Conservation (phyloP, 1,140 invertebrate species). For the Drosophila tani region DNA sequence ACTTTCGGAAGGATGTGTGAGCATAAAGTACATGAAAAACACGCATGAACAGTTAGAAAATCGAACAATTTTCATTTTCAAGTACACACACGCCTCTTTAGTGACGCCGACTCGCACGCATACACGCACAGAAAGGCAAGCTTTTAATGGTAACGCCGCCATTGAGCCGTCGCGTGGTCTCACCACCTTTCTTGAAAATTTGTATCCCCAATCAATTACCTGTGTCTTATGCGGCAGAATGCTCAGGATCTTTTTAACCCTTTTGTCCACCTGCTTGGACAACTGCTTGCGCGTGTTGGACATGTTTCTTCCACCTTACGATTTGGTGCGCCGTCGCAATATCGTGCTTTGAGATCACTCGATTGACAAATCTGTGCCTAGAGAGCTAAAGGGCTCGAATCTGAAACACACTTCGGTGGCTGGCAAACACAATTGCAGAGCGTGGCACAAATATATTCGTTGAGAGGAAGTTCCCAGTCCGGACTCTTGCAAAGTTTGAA, state of each 20-base stretch:
- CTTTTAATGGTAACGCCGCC: no score
- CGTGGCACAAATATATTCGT: slow-evolving; percentile 8
- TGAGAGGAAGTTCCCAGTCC: no score
- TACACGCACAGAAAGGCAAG: no score
- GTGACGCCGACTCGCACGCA: no score
- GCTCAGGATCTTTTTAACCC: slow-evolving; percentile 49
- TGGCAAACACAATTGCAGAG: background rate
- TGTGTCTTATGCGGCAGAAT: slow-evolving; percentile 50
- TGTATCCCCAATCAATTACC: slow-evolving; percentile 4
- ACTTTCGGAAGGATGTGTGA: no score
- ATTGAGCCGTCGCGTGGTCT: no score
- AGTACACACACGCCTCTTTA: no score
- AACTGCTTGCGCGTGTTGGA: slow-evolving; percentile 36
- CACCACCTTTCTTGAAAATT: no score
- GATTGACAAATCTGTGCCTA: background rate
- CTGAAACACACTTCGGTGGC: background rate
- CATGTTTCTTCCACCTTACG: slow-evolving; percentile 18
- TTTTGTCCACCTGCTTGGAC: slow-evolving; percentile 47
- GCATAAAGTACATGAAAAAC: no score
- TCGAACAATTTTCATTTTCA: no score
- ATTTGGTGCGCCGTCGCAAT: slow-evolving; percentile 14
- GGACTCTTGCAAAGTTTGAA: no score
- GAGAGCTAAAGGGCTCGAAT: background rate
- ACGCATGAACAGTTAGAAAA: no score
- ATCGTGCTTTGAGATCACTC: slow-evolving; percentile 35